Percentiles rank a stretch among this genome's conserved stretches.
Evolutionary conservation across 2,888 invertebrate genomes (phyloP).

Genomic region (Scaptomyza reducta): DNA sequence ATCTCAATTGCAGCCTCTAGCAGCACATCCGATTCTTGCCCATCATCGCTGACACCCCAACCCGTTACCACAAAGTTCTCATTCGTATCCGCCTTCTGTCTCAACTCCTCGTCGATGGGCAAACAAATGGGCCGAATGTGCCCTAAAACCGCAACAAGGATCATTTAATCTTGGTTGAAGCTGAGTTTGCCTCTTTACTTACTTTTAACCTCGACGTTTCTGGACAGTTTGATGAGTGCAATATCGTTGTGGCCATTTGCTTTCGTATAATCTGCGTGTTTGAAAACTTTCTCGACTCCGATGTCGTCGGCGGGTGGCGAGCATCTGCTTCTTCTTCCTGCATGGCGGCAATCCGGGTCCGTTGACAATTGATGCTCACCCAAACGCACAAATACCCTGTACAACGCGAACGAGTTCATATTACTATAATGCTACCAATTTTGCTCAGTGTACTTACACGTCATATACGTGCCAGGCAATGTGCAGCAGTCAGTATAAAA

Average conservation of each 20-base stretch:
- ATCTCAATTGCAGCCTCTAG: constrained; percentile 16
- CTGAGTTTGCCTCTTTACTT: not conserved
- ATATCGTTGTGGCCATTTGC: constrained; percentile 26
- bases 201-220: constrained; percentile 27
- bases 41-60: constrained; percentile 34
- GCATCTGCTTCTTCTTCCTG: constrained; percentile 14
- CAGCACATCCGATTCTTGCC: constrained; percentile 12
- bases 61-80: constrained; percentile 26
- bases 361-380: constrained; percentile 36
- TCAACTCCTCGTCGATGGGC: constrained; percentile 19
- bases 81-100: constrained; percentile 6
- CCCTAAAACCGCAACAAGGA: constrained; percentile 4
- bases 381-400: constrained; percentile 35
- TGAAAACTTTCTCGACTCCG: constrained; percentile 15
- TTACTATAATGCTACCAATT: not conserved
- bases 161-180: no score
- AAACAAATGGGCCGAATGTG: constrained; percentile 43
- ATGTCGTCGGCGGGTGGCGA: constrained; percentile 31
- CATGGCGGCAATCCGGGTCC: constrained; percentile 20
- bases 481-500: constrained; percentile 41
- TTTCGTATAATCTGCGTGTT: constrained; percentile 11
- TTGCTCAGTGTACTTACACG: constrained; percentile 23
- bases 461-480: constrained; percentile 17
- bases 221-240: constrained; percentile 30
- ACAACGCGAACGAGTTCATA: no score